Evolutionary conservation across 2,113 vertebrate species (phyloP), one percentile per base, ranked within the genome.

Genomic region (Larimichthys polyactis): DNA sequence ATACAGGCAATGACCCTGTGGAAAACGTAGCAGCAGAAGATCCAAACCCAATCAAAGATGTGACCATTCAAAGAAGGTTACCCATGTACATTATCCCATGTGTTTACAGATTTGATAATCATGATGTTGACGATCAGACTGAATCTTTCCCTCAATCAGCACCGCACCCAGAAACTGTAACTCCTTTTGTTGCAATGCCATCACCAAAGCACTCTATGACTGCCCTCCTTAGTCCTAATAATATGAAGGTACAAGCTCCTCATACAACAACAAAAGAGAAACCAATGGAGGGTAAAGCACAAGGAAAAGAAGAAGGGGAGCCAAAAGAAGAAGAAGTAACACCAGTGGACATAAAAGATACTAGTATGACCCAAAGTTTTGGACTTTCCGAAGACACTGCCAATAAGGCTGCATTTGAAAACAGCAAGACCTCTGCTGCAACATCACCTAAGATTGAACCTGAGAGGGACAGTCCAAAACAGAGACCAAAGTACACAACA

Each of bases 401-500:
- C 40, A 46, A 22, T 22, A 36, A 81, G 3, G 49, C 40, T 65
- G 59, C 1, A 1, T 71, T 46, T 73, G 63, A 79, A 84, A 65
- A 75, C 52, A 58, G 22, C 5, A 11, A 74, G 19, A 59, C 6
- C 3, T 68, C 48, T 46, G 7, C 43, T 22, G 14, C 52, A 20
- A 58, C 16, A n/a, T 19, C 48, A 78, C 9, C 75, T 3, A 24
- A 79, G 20, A 58, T 27, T 60, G 68, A 85, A 73, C 67, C 67
- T 27, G 19, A 82, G 3, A 74, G 24, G 75, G 59, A 79, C 1
- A 43, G n/a, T 14, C 32, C 67, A 51, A 75, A 5, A 0, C 63
- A 80, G 0, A 85, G 83, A 24, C 85, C 95, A 57, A 99, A 98
- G 89, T 99, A 99, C 81, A 96, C 81, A 77, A 96, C 95, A 12